Base-by-base conservation (phyloP, 2,888 invertebrate species). In the Trichopoda pennipes region DNA sequence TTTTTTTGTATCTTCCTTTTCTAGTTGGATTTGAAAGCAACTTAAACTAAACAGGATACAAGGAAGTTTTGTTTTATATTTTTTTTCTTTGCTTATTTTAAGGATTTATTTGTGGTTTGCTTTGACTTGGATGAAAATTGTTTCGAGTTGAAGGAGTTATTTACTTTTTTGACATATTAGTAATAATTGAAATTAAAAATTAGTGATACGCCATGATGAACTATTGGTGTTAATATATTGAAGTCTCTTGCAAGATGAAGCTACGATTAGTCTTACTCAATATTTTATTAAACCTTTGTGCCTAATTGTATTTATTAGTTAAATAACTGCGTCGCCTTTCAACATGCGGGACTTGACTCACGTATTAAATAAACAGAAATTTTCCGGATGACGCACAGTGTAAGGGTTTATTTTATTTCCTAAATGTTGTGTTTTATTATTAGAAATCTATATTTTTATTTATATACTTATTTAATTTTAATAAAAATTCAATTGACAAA, bases 11-110 rank as follows among this genome's bases (percentile, higher is more conserved):
- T n/a, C 17, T 58, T 44, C 12, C 53, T 8, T 47, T 21, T n/a
- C 42, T 6, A 38, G 16, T 58, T 58, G 35, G 21, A 21, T 42
- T 35, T 51, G 69, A 42, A 38, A 61, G 42, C 10, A 66, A 38
- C 66, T 28, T 23, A 60, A 79, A 55, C 79, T 79, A 61, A 79
- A 79, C 60, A 61, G 68, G 61, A 69, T 68, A 68, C 47, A 68
- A 60, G 38, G 10, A 55, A 68, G 66, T 68, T 69, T 47, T 60
- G 23, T 4, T 53, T 60, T 38, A 12, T 7, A 1, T 38, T 44
- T 19, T n/a, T 60, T 58, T 21, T 19, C 23, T 49, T 63, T 55
- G 28, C 6, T 23, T 35, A 60, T 28, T 56, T 72, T 64, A 2
- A 49, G 47, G 63, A 58, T 64, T 53, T 66, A 60, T 64, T 63